These are phyloP conservation scores for Drosophila mettleri DNA, from an alignment of 2,888 invertebrate genomes.

Conservation along the genomic window DNA sequence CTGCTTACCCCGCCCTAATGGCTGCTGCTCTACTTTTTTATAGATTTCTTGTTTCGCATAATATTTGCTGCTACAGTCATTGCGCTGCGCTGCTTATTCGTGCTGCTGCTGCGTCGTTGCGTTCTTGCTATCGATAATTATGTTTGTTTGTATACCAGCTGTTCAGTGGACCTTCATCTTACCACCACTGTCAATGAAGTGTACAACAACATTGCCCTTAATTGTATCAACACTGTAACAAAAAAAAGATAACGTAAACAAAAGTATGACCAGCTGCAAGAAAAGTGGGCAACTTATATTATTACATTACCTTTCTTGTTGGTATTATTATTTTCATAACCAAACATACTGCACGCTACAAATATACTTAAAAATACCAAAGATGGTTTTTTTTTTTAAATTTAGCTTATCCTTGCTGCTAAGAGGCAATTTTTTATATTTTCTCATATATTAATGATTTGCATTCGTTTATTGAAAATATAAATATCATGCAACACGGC, in stretches of 20 bases:
- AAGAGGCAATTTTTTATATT: too few species aligned
- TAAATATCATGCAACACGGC: too few species aligned
- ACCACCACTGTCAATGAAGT: constrained; percentile 30
- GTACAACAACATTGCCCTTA: constrained; percentile 21
- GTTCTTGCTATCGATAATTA: constrained; percentile 51
- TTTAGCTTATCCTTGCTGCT: neutral
- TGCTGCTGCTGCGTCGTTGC: constrained; percentile 48
- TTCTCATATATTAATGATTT: too few species aligned
- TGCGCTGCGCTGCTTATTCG: constrained; percentile 31
- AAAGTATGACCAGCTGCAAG: constrained; percentile 36
- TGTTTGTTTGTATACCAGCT: constrained; percentile 34
- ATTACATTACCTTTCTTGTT: constrained; percentile 1
- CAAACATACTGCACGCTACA: too few species aligned
- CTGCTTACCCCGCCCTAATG: constrained; percentile 54
- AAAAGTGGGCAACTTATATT: neutral
- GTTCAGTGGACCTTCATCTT: constrained; percentile 31
- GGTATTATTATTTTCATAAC: too few species aligned
- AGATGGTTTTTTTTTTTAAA: neutral
- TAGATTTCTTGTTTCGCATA: constrained; percentile 67
- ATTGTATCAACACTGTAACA: constrained; percentile 25
- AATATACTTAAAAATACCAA: constrained; percentile 1
- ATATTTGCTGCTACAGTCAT: constrained; percentile 48
- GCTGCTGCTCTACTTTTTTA: constrained; percentile 72
- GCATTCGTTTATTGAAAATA: too few species aligned
- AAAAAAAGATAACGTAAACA: constrained; percentile 38